A percentile compares a stretch with the other conserved stretches of the same genome.
These are phyloP conservation scores for Ibycter americanus DNA, from an alignment of 2,797 vertebrate species.

Conservation along the genomic window DNA sequence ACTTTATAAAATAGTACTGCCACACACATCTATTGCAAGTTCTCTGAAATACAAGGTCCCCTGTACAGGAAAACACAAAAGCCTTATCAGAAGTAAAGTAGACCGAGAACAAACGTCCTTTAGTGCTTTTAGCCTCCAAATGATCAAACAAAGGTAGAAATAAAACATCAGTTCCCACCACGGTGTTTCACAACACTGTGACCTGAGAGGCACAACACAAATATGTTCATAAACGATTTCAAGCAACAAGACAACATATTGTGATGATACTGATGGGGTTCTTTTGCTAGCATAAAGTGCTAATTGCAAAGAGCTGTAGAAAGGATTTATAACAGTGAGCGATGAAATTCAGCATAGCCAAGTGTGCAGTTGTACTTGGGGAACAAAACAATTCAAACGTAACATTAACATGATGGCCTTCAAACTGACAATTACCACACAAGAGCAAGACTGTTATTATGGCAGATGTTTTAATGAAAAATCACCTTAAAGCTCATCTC, in stretches of 20 bases:
- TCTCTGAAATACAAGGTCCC: neutral
- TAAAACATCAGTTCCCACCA: neutral
- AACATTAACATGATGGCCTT: neutral
- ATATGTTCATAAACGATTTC: accelerated
- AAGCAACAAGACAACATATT: neutral
- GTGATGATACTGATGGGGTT: too few species aligned
- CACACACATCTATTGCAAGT: neutral
- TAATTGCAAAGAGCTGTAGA: neutral
- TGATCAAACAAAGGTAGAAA: neutral
- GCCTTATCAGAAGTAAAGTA: neutral
- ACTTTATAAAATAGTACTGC: neutral
- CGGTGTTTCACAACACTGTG: neutral
- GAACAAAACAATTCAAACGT: neutral
- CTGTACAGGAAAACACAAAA: neutral
- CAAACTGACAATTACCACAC: neutral
- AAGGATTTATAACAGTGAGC: neutral
- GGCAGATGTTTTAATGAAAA: neutral
- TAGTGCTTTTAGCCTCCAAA: neutral
- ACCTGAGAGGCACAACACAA: neutral
- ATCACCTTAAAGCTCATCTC: neutral
- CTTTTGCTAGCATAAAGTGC: neutral
- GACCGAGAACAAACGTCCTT: neutral
- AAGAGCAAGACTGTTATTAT: neutral
- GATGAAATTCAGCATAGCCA: neutral
- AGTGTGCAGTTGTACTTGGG: neutral